phyloP scores from a whole-genome alignment of 2,888 invertebrate genomes.

The Trissonchulus sp. region DNA sequence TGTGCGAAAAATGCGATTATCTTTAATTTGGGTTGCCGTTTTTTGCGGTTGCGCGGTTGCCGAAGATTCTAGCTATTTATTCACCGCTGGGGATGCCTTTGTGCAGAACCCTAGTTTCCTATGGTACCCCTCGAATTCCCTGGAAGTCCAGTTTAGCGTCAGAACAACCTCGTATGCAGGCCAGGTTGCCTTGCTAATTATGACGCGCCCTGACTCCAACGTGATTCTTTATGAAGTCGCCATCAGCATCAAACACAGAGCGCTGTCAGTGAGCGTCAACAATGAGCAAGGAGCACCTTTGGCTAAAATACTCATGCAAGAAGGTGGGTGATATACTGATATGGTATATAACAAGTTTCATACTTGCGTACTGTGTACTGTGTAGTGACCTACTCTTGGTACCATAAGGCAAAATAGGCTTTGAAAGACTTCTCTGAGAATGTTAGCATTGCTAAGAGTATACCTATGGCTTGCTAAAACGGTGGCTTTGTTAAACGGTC shows the following conservation, averaged over 20 bases:
- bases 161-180: not conserved
- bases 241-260: not conserved
- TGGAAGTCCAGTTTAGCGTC: not conserved
- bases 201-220: not conserved
- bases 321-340: no score
- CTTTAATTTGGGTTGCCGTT: no score
- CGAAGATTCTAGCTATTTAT: no score
- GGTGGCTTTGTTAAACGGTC: not conserved
- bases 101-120: not conserved
- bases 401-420: no score
- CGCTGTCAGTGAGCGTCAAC: not conserved
- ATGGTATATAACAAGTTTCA: no score
- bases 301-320: not conserved
- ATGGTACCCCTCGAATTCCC: not conserved
- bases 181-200: not conserved
- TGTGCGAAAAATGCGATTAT: no score
- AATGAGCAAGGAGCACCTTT: not conserved
- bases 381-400: no score
- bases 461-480: not conserved
- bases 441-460: no score
- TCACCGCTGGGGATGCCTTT: not conserved
- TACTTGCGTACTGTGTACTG: no score
- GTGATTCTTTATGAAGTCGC: not conserved
- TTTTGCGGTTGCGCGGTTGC: no score
- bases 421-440: no score